phyloP scores from a whole-genome alignment of 2,888 invertebrate species.

The Metellina segmentata region DNA sequence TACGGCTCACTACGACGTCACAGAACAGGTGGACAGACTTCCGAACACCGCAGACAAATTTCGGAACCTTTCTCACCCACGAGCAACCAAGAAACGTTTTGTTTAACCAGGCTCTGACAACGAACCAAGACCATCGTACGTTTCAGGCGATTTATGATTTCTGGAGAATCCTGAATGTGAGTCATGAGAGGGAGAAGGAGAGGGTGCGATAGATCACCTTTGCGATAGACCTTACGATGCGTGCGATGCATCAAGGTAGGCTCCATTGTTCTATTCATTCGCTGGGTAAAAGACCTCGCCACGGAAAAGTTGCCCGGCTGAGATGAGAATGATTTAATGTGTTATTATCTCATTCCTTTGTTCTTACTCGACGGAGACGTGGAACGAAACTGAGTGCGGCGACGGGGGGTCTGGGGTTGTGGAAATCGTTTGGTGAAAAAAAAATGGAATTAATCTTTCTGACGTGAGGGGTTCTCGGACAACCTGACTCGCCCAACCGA shows the following conservation, averaged over 20 bases:
- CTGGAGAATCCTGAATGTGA: neutral
- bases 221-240: constrained; percentile 11
- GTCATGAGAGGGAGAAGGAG: neutral
- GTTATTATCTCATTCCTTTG: constrained; percentile 53
- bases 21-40: neutral
- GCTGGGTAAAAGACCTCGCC: constrained; percentile 53
- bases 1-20: neutral
- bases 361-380: constrained; percentile 27
- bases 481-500: neutral
- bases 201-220: constrained; percentile 35
- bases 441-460: neutral
- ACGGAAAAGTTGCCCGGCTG: constrained; percentile 40
- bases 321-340: constrained; percentile 47
- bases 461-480: neutral
- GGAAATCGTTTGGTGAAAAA: neutral
- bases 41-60: neutral
- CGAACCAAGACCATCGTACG: neutral
- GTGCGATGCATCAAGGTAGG: constrained; percentile 46
- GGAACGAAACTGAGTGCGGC: constrained; percentile 9
- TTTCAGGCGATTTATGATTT: neutral
- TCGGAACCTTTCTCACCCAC: neutral
- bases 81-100: neutral
- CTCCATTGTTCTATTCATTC: constrained; percentile 57
- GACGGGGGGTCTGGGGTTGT: neutral
- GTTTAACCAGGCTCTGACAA: neutral